A percentile compares a stretch with the other conserved stretches of the same genome.
These are phyloP conservation scores for Musca vetustissima DNA, from an alignment of 1,140 invertebrate species.

Conservation along the genomic window DNA sequence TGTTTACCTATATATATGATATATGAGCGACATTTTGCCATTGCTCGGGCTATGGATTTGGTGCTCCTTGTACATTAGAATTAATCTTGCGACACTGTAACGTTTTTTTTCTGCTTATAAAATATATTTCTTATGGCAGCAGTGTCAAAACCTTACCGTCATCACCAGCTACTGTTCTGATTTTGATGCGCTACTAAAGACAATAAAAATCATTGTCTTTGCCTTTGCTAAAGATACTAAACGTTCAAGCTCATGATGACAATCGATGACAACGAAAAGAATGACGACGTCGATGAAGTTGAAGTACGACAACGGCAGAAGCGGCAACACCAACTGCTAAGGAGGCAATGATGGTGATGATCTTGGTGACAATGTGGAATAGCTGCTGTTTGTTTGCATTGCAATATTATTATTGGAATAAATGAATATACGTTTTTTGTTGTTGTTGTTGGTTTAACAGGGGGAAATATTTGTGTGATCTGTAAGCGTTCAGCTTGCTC, in stretches of 20 bases:
- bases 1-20: too few species aligned
- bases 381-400: slow-evolving; percentile 43
- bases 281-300: not conserved
- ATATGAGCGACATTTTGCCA: too few species aligned
- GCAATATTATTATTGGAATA: slow-evolving; percentile 54
- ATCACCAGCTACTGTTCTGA: slow-evolving; percentile 14
- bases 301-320: not conserved
- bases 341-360: not conserved
- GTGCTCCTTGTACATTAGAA: too few species aligned
- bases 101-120: too few species aligned
- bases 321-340: not conserved
- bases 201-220: slow-evolving; percentile 13
- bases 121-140: not conserved
- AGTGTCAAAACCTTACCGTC: not conserved
- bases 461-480: too few species aligned
- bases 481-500: too few species aligned
- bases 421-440: slow-evolving; percentile 12
- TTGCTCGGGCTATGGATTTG: too few species aligned
- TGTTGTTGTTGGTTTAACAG: not conserved
- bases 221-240: not conserved
- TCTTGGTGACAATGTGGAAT: not conserved
- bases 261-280: not conserved
- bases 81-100: too few species aligned
- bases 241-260: slow-evolving; percentile 18
- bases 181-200: slow-evolving; percentile 12